These are phyloP conservation scores for Rhabdomys pumilio DNA, from an alignment of 2,797 vertebrate species.

Conservation along the genomic window DNA sequence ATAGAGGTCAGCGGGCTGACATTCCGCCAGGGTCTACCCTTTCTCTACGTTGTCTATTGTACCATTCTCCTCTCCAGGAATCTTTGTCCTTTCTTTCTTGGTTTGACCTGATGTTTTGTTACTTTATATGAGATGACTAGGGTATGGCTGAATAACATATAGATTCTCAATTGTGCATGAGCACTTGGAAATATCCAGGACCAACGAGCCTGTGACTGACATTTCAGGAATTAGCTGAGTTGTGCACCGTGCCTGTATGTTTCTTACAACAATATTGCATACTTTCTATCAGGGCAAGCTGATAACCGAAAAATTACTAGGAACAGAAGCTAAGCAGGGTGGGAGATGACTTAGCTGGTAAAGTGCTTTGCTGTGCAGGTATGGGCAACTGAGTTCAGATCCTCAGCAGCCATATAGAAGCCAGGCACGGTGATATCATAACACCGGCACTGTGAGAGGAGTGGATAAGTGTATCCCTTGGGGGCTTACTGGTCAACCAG, in stretches of 20 bases:
- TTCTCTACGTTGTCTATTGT: constrained; percentile 25
- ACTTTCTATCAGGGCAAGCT: neutral
- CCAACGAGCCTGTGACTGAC: neutral
- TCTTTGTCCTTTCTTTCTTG: constrained; percentile 64
- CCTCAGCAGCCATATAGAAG: neutral
- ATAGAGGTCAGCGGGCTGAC: neutral
- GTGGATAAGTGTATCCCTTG: neutral
- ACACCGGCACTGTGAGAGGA: neutral
- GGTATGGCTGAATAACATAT: neutral
- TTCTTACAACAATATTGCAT: neutral
- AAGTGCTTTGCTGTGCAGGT: neutral
- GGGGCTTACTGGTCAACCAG: neutral
- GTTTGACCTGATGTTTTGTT: constrained; percentile 59
- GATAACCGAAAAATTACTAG: neutral
- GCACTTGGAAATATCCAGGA: neutral
- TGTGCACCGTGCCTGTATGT: neutral
- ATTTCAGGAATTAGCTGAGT: neutral
- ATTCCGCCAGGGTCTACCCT: constrained; percentile 59
- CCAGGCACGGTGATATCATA: neutral
- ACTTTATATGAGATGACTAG: constrained; percentile 44
- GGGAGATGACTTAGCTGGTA: neutral
- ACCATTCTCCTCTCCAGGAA: constrained; percentile 68
- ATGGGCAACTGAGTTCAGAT: neutral
- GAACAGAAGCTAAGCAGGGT: neutral
- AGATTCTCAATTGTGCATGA: neutral